Conservation (phyloP, 2,888 invertebrate genomes). For the Sympetrum striolatum region DNA sequence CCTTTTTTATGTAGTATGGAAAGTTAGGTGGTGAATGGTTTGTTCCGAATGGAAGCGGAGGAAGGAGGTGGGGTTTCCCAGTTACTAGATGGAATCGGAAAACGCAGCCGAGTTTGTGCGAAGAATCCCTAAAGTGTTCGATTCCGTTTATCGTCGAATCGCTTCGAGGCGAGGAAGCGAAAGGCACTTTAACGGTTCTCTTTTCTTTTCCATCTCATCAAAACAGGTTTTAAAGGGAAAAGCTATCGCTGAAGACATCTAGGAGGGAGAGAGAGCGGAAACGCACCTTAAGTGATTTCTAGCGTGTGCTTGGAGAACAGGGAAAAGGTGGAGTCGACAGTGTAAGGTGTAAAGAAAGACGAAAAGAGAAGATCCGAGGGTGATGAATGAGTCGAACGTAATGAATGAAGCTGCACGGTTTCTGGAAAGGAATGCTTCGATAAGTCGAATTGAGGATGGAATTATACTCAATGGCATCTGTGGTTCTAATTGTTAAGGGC, state of each 20-base stretch:
- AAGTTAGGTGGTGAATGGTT: background rate
- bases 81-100: background rate
- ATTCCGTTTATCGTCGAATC: conserved; percentile 26
- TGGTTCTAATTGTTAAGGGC: too few species aligned
- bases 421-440: background rate
- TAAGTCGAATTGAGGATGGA: too few species aligned
- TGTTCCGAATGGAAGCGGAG: background rate
- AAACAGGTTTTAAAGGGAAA: background rate
- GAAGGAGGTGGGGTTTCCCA: background rate
- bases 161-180: background rate
- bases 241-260: background rate
- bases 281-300: conserved; percentile 22
- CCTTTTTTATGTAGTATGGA: background rate
- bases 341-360: background rate
- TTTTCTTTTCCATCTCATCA: background rate
- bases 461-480: too few species aligned
- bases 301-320: conserved; percentile 22
- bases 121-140: conserved; percentile 10
- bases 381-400: background rate
- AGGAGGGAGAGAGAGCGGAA: background rate
- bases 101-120: background rate
- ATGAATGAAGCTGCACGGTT: background rate
- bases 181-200: background rate
- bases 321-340: conserved; percentile 31
- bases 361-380: background rate